A percentile compares a stretch with the other conserved stretches of the same genome.
Conservation (phyloP, 53 echinoderm and acorn worm species). For the Echinarachnius parma region DNA sequence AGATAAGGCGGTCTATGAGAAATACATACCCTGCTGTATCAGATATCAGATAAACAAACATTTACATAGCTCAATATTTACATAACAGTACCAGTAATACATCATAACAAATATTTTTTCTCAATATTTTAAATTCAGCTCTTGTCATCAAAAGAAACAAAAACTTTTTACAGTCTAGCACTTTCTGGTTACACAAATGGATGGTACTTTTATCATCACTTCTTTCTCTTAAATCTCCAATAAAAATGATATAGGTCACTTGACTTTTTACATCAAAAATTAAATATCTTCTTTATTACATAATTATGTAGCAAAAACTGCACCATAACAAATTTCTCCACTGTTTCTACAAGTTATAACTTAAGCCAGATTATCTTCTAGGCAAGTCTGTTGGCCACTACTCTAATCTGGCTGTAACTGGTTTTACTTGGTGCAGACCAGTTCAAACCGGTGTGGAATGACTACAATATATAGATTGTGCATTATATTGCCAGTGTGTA, state of each 20-base stretch:
- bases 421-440: too few species aligned
- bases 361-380: slow-evolving; percentile 39
- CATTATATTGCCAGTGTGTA: too few species aligned
- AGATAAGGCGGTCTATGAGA: too few species aligned
- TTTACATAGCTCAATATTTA: slow-evolving; percentile 40
- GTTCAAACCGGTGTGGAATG: too few species aligned
- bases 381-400: slow-evolving; percentile 50
- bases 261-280: slow-evolving; percentile 30
- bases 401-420: slow-evolving; percentile 33
- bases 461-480: too few species aligned
- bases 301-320: slow-evolving; percentile 31
- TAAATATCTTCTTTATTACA: slow-evolving; percentile 36
- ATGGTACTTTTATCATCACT: slow-evolving; percentile 35
- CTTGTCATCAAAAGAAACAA: slow-evolving; percentile 24
- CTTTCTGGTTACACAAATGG: slow-evolving; percentile 40
- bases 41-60: slow-evolving; percentile 19
- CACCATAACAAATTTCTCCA: slow-evolving; percentile 13
- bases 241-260: slow-evolving; percentile 47
- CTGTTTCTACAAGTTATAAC: slow-evolving; percentile 34
- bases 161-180: slow-evolving; percentile 38
- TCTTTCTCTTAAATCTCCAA: slow-evolving; percentile 12
- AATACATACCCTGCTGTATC: slow-evolving; percentile 37
- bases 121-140: slow-evolving; percentile 27
- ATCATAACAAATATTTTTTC: slow-evolving; percentile 20
- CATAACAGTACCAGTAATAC: slow-evolving; percentile 37